These are phyloP conservation scores for Sacculina carcini DNA, from an alignment of 2,888 invertebrate species.

Conservation along the genomic window DNA sequence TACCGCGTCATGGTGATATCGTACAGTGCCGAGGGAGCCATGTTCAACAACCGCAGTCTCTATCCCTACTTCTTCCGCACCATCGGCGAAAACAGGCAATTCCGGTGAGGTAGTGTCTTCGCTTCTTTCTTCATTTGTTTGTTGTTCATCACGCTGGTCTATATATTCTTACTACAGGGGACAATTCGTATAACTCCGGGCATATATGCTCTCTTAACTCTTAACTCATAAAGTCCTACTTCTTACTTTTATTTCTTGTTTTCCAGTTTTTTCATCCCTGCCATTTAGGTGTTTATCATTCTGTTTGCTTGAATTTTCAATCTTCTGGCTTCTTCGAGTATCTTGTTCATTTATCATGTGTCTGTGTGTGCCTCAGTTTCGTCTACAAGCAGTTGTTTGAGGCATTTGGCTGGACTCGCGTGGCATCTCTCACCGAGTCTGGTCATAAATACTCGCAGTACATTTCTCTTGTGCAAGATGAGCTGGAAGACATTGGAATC, in stretches of 20 bases:
- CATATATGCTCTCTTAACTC: too few species aligned
- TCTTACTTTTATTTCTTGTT: too few species aligned
- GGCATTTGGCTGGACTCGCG: slow-evolving; percentile 34
- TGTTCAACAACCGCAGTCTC: slow-evolving; percentile 35
- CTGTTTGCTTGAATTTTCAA: too few species aligned
- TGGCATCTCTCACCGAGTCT: slow-evolving; percentile 50
- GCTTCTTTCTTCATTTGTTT: too few species aligned
- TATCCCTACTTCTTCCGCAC: slow-evolving; percentile 57
- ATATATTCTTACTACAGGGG: too few species aligned
- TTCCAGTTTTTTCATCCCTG: too few species aligned
- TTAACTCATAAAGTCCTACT: too few species aligned
- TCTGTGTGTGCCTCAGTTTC: slow-evolving; percentile 5
- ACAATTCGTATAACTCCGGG: too few species aligned
- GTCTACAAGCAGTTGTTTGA: slow-evolving; percentile 11
- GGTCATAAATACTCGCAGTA: slow-evolving; percentile 53
- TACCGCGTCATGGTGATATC: slow-evolving; percentile 43
- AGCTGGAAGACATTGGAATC: slow-evolving; percentile 33
- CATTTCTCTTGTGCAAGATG: slow-evolving; percentile 37
- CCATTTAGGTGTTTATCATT: too few species aligned
- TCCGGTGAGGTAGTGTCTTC: slow-evolving; percentile 23
- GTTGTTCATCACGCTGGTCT: too few species aligned
- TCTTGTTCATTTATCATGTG: too few species aligned
- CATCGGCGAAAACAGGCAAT: slow-evolving; percentile 46
- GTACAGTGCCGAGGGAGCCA: slow-evolving; percentile 49
- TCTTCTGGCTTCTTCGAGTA: too few species aligned